Conservation (phyloP, 1,140 invertebrate genomes). For the Tetramorium simillimum region DNA sequence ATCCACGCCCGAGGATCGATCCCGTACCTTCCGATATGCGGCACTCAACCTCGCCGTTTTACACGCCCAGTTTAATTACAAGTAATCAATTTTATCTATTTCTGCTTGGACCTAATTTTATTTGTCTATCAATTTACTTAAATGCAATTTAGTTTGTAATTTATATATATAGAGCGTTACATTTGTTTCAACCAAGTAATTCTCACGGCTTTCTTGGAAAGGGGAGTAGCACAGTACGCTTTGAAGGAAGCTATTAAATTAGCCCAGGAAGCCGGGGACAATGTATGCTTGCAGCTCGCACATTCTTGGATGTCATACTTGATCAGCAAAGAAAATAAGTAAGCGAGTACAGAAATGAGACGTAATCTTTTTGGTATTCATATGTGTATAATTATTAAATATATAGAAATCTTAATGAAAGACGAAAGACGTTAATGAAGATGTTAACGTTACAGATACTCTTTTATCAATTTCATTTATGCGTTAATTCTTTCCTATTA, state of each 20-base stretch:
- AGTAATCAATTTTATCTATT: constrained; percentile 85
- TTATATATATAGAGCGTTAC: not conserved
- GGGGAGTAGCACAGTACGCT: constrained; percentile 91
- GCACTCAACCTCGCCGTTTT: constrained; percentile 95
- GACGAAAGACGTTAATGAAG: not conserved
- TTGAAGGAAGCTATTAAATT: constrained; percentile 94
- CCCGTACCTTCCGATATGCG: constrained; percentile 93
- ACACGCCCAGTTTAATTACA: constrained; percentile 94
- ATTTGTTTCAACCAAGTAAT: not conserved
- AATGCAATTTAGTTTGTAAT: not conserved
- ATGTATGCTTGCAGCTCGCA: constrained; percentile 93
- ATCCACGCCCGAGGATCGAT: constrained; percentile 88
- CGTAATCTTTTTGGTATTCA: not conserved
- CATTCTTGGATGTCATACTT: constrained; percentile 92
- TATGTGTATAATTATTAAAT: not conserved
- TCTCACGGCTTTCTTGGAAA: constrained; percentile 79
- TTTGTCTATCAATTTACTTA: not conserved
- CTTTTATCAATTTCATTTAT: constrained; percentile 34
- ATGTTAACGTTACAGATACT: not conserved
- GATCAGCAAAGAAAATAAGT: constrained; percentile 84
- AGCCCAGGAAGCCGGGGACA: constrained; percentile 95
- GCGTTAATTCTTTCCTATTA: constrained; percentile 28
- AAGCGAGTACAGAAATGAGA: constrained; percentile 23
- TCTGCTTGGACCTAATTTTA: not conserved
- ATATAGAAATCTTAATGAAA: not conserved